These are phyloP conservation scores for Palythoa grandiflora DNA, from an alignment of 92 coral and sea anemone genomes.

Conservation along the genomic window DNA sequence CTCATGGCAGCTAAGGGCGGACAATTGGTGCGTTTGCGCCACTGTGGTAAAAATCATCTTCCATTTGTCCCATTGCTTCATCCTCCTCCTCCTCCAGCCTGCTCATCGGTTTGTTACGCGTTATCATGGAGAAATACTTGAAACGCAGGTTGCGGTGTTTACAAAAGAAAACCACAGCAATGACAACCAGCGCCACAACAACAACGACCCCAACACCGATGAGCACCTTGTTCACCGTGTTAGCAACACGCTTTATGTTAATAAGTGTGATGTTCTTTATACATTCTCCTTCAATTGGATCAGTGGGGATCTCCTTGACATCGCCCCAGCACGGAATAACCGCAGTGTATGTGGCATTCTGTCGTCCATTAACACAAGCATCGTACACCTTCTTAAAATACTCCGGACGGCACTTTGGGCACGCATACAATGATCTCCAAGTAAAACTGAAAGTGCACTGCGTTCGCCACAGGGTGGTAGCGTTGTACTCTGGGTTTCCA, in stretches of 20 bases:
- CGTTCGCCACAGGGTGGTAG: conserved; percentile 25
- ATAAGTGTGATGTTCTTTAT: not conserved
- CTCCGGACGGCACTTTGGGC: conserved; percentile 76
- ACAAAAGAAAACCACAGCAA: conserved; percentile 77
- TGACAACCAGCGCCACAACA: conserved; percentile 57
- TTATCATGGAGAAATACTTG: conserved; percentile 65
- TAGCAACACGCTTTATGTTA: not conserved
- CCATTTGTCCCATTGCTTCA: conserved; percentile 69
- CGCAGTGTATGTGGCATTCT: conserved; percentile 58
- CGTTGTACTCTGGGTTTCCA: conserved; percentile 81
- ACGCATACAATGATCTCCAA: conserved; percentile 89
- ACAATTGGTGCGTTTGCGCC: conserved; percentile 29
- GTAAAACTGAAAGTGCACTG: conserved; percentile 63
- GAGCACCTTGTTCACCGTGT: conserved; percentile 66
- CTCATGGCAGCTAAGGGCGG: conserved; percentile 17
- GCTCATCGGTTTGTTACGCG: conserved; percentile 91
- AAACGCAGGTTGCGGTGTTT: conserved; percentile 79
- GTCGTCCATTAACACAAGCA: conserved; percentile 71
- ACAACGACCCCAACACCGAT: conserved; percentile 85
- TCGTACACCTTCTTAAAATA: conserved; percentile 66
- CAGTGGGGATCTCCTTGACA: conserved; percentile 34
- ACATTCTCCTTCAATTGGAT: conserved; percentile 9
- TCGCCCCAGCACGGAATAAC: conserved; percentile 79
- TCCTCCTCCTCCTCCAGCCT: conserved; percentile 79
- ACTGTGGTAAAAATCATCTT: conserved; percentile 63